phyloP scores from a whole-genome alignment of 1,140 invertebrate genomes.

The Odontomachus brunneus region DNA sequence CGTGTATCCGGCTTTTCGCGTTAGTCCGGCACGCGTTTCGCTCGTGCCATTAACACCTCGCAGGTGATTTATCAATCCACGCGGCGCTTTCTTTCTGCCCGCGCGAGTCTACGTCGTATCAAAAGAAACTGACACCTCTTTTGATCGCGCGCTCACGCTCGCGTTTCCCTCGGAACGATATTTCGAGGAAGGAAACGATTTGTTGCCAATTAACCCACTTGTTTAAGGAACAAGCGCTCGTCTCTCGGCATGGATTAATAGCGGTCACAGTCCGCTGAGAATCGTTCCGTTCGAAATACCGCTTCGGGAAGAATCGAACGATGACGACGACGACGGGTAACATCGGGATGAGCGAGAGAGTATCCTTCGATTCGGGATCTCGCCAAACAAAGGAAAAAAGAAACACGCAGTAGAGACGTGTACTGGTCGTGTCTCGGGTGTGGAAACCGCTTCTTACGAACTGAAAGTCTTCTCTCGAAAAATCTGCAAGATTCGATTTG shows the following conservation, averaged over 20 bases:
- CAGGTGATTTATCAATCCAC: constrained; percentile 34
- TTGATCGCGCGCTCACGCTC: background rate
- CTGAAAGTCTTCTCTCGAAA: too few relatives aligned
- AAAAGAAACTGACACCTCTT: background rate
- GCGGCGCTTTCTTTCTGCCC: constrained; percentile 16
- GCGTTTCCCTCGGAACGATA: constrained; percentile 8
- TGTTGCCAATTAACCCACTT: constrained; percentile 24
- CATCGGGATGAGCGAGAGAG: too few relatives aligned
- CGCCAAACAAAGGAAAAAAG: too few relatives aligned
- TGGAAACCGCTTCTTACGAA: too few relatives aligned
- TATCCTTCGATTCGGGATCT: too few relatives aligned
- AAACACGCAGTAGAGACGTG: too few relatives aligned
- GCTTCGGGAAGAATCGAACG: too few relatives aligned
- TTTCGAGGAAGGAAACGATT: constrained; percentile 13
- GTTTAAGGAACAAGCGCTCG: background rate
- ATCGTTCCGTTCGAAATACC: too few relatives aligned
- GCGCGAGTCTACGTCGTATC: background rate
- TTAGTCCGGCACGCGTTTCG: constrained; percentile 7
- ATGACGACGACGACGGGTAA: too few relatives aligned
- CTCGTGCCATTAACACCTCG: background rate
- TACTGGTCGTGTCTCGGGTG: too few relatives aligned
- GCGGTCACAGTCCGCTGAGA: too few relatives aligned
- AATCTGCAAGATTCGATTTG: too few relatives aligned
- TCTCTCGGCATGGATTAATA: background rate
- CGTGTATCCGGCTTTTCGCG: background rate